Evolutionary conservation across 2,113 vertebrate genomes (phyloP).

Genomic region (Aldabrachelys gigantea): DNA sequence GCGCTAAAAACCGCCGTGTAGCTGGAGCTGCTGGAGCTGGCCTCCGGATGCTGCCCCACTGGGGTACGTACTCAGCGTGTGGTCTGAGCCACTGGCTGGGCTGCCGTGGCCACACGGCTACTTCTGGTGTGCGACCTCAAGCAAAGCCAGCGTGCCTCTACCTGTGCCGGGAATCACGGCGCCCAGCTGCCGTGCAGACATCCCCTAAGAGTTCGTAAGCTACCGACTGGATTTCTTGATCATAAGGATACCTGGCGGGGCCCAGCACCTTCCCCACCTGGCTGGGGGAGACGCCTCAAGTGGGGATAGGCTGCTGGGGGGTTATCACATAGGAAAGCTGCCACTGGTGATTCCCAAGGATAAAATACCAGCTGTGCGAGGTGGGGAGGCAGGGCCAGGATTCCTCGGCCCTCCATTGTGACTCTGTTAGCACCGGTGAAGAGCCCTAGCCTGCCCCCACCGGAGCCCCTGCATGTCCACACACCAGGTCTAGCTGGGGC

Average conservation of each 20-base stretch:
- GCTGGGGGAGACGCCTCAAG: not conserved
- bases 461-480: too few species aligned
- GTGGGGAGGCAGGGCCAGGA: too few species aligned
- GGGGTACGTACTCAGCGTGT: too few species aligned
- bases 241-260: too few species aligned
- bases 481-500: not conserved
- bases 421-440: not conserved
- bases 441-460: too few species aligned
- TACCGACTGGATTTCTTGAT: not conserved
- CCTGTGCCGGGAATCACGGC: too few species aligned
- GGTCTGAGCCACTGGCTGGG: too few species aligned
- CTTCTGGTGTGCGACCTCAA: not conserved
- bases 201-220: not conserved
- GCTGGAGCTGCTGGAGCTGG: not conserved
- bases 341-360: too few species aligned
- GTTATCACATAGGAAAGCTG: not conserved
- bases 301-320: not conserved
- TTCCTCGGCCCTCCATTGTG: not conserved
- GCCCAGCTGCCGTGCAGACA: not conserved
- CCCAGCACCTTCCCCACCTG: too few species aligned
- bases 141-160: not conserved
- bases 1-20: not conserved
- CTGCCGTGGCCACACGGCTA: not conserved
- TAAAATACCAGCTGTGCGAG: not conserved
- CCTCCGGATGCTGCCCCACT: rapidly evolving